Conservation (phyloP, 1,140 invertebrate species). For the Drosophila bipectinata region DNA sequence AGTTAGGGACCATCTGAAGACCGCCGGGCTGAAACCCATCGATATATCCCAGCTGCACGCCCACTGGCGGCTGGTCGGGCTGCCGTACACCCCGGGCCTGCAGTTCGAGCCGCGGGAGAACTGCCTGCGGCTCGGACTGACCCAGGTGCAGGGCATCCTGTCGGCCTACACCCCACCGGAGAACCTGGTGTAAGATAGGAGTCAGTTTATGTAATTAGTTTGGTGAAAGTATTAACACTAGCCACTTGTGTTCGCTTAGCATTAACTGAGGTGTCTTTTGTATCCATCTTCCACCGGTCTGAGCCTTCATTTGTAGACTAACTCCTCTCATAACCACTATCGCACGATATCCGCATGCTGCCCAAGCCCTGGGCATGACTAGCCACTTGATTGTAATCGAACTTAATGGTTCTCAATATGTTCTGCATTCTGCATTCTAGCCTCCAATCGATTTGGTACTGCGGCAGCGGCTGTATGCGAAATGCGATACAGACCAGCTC, state of each 20-base stretch:
- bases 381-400: not conserved
- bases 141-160: slow-evolving; percentile 62
- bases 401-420: not conserved
- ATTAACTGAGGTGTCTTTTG: too few relatives aligned
- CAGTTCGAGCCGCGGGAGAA: slow-evolving; percentile 47
- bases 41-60: slow-evolving; percentile 73
- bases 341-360: not conserved
- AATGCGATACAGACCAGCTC: slow-evolving; percentile 72
- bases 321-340: too few relatives aligned
- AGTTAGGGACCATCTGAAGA: slow-evolving; percentile 50
- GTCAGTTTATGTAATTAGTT: not conserved
- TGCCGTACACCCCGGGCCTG: slow-evolving; percentile 59
- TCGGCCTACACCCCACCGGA: slow-evolving; percentile 64
- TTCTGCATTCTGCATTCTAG: slow-evolving; percentile 33
- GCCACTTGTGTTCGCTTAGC: too few relatives aligned
- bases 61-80: slow-evolving; percentile 61
- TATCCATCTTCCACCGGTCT: too few relatives aligned
- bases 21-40: slow-evolving; percentile 43
- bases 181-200: slow-evolving; percentile 59
- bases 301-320: too few relatives aligned
- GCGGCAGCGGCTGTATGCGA: slow-evolving; percentile 65
- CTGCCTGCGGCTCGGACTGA: slow-evolving; percentile 46
- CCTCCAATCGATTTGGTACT: slow-evolving; percentile 79
- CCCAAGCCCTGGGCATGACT: too few relatives aligned
- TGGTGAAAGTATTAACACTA: not conserved